phyloP scores from a whole-genome alignment of 2,888 invertebrate genomes.

The Peribatodes rhomboidaria region DNA sequence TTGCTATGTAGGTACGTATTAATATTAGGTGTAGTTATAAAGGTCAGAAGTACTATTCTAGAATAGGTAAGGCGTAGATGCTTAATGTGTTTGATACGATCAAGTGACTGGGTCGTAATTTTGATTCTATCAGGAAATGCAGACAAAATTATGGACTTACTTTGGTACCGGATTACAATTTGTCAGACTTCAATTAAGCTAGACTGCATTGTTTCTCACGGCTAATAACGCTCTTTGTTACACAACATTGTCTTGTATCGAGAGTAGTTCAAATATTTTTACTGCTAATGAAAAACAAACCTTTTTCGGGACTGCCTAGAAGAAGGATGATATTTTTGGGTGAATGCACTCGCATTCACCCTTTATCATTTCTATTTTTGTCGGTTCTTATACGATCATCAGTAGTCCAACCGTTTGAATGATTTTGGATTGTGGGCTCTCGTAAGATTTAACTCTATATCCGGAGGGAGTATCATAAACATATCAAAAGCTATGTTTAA shows the following conservation, averaged over 20 bases:
- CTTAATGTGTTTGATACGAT: conserved; percentile 43
- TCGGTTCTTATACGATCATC: too few species aligned
- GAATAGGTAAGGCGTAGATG: conserved; percentile 48
- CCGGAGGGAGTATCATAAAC: too few species aligned
- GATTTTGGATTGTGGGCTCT: too few species aligned
- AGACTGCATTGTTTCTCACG: background rate
- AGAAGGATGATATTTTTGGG: too few species aligned
- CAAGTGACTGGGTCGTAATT: conserved; percentile 29
- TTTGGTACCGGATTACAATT: conserved; percentile 12
- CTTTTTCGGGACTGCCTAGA: background rate
- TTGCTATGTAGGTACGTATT: conserved; percentile 39
- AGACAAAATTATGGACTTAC: conserved; percentile 15
- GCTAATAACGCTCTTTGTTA: background rate
- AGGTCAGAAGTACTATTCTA: conserved; percentile 53
- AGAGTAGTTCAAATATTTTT: too few species aligned
- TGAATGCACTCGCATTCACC: too few species aligned
- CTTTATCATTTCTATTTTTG: too few species aligned
- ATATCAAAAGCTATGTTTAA: too few species aligned
- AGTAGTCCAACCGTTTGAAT: too few species aligned
- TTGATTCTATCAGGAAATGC: conserved; percentile 33
- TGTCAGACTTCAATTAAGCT: background rate
- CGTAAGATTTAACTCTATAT: too few species aligned
- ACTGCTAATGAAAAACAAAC: too few species aligned
- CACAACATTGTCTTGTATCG: background rate
- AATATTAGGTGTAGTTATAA: conserved; percentile 54